Evolutionary conservation across 1,140 invertebrate genomes (phyloP).

Genomic region (Danaus melanippus): DNA sequence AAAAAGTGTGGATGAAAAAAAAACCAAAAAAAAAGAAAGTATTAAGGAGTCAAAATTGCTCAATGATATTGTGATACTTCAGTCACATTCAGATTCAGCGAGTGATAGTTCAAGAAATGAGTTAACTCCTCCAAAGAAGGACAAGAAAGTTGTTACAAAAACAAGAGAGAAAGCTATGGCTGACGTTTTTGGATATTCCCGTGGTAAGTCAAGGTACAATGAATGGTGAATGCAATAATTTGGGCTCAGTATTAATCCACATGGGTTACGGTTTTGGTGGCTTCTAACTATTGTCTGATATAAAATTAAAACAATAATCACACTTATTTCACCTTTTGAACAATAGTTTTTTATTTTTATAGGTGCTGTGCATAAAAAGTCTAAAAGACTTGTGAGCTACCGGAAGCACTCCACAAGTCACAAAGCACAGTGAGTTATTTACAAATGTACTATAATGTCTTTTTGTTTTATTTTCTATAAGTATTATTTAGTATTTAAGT

Average conservation of each 20-base stretch:
- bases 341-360: slow-evolving; percentile 4
- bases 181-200: slow-evolving; percentile 53
- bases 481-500: too few relatives aligned
- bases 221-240: neutral
- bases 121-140: slow-evolving; percentile 13
- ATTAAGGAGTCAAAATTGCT: neutral
- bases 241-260: too few relatives aligned
- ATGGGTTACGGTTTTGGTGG: too few relatives aligned
- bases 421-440: slow-evolving; percentile 15
- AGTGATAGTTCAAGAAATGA: slow-evolving; percentile 12
- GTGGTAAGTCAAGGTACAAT: slow-evolving; percentile 40
- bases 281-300: too few relatives aligned
- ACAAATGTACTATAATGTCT: neutral
- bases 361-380: slow-evolving; percentile 15
- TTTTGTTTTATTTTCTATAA: too few relatives aligned
- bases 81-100: slow-evolving; percentile 40
- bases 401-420: slow-evolving; percentile 13
- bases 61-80: slow-evolving; percentile 33
- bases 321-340: neutral
- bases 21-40: slow-evolving; percentile 5
- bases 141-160: slow-evolving; percentile 16
- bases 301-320: too few relatives aligned
- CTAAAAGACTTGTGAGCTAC: slow-evolving; percentile 17
- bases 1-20: slow-evolving; percentile 26
- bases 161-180: slow-evolving; percentile 40